Percentiles rank a stretch among this genome's conserved stretches.
phyloP scores from a whole-genome alignment of 2,797 vertebrate genomes.

The Lophius americanus region DNA sequence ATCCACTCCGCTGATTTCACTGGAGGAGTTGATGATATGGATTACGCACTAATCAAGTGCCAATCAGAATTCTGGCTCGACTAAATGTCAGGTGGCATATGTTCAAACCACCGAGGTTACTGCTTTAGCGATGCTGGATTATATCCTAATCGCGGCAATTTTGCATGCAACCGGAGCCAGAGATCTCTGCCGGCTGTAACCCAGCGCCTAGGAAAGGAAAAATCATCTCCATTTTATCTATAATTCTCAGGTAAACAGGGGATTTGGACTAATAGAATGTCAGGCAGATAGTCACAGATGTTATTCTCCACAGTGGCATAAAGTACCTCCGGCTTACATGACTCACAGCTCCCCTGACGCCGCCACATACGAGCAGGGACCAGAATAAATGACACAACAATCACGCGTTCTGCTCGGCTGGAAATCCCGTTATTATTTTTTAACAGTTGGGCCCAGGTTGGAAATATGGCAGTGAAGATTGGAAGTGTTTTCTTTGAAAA shows the following conservation, averaged over 20 bases:
- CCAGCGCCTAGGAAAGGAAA: conserved; percentile 56
- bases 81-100: conserved; percentile 89
- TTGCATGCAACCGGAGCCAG: conserved; percentile 64
- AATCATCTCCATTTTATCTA: conserved; percentile 81
- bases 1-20: conserved; percentile 93
- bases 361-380: conserved; percentile 41
- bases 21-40: conserved; percentile 94
- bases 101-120: conserved; percentile 65
- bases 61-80: conserved; percentile 89
- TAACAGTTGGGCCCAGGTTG: conserved; percentile 30
- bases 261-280: conserved; percentile 80
- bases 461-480: conserved; percentile 38
- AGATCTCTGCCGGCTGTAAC: conserved; percentile 61
- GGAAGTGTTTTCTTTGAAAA: conserved; percentile 13
- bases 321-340: conserved; percentile 65
- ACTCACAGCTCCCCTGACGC: conserved; percentile 48
- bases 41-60: conserved; percentile 97
- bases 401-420: conserved; percentile 40
- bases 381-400: conserved; percentile 56
- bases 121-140: conserved; percentile 78
- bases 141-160: conserved; percentile 79
- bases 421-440: conserved; percentile 42
- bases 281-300: conserved; percentile 77
- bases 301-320: conserved; percentile 65
- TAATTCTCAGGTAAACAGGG: conserved; percentile 76